These are phyloP conservation scores for Pristionchus entomophagus DNA, from an alignment of 2,888 invertebrate species.

Conservation along the genomic window DNA sequence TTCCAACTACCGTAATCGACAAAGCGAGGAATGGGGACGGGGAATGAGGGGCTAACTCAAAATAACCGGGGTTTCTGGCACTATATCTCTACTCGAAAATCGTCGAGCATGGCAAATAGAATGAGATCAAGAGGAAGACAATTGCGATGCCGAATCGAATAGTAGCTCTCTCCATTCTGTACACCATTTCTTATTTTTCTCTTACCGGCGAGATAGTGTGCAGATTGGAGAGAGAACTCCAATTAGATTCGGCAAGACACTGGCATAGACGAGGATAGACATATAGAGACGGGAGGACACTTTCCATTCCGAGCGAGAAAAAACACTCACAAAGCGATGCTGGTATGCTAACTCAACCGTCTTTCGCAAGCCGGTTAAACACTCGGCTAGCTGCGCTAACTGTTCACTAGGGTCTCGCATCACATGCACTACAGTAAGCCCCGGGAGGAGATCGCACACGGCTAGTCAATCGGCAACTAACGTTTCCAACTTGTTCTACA, in stretches of 20 bases:
- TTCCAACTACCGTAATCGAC: neutral
- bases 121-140: neutral
- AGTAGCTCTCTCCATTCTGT: too few relatives aligned
- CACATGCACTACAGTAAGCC: constrained; percentile 43
- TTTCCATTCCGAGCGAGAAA: neutral
- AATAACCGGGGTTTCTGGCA: neutral
- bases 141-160: too few relatives aligned
- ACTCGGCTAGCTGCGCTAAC: neutral
- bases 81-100: neutral
- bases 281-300: neutral
- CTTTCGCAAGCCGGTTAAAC: too few relatives aligned
- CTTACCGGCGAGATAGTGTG: too few relatives aligned
- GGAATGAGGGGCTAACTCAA: neutral
- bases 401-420: neutral
- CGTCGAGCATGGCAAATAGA: constrained; percentile 18
- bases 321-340: neutral
- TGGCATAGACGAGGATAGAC: neutral
- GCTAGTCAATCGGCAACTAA: neutral
- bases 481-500: neutral
- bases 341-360: too few relatives aligned
- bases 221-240: too few relatives aligned
- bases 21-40: neutral
- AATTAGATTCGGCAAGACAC: too few relatives aligned
- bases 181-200: too few relatives aligned
- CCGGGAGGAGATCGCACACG: neutral